phyloP scores from a whole-genome alignment of 1,140 invertebrate genomes.

The Venturia canescens region DNA sequence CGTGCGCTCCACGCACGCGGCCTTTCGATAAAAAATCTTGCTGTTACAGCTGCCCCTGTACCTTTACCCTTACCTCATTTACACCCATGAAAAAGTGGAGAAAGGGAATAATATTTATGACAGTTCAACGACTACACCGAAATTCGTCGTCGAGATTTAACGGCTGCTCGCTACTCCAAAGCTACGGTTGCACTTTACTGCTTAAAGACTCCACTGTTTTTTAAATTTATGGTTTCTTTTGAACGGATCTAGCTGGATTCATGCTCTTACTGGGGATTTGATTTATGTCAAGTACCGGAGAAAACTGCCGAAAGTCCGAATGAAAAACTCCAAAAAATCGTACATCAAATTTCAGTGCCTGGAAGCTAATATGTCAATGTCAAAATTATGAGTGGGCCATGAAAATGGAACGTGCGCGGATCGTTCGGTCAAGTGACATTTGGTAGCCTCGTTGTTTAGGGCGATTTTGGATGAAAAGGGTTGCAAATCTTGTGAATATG shows the following conservation, averaged over 20 bases:
- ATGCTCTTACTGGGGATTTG: no score
- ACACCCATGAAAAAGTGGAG: background rate
- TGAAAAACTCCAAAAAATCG: no score
- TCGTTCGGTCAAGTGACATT: no score
- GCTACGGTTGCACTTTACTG: background rate
- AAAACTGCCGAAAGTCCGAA: no score
- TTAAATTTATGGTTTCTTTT: background rate
- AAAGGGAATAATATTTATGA: background rate
- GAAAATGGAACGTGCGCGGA: no score
- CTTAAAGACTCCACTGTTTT: background rate
- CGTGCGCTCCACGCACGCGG: constrained; percentile 3
- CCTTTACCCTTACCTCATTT: constrained; percentile 45
- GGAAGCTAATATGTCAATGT: no score
- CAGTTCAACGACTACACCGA: background rate
- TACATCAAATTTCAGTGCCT: no score
- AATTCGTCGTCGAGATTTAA: background rate
- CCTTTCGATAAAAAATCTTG: constrained; percentile 38
- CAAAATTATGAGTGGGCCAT: no score
- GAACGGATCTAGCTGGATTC: background rate
- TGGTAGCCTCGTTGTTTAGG: no score
- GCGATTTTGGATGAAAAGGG: no score
- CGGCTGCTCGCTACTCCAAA: background rate
- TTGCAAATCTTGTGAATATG: no score
- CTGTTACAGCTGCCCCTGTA: constrained; percentile 48
- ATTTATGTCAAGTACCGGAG: no score